Evolutionary conservation across 2,888 invertebrate genomes (phyloP).

Genomic region (Netelia virgata): DNA sequence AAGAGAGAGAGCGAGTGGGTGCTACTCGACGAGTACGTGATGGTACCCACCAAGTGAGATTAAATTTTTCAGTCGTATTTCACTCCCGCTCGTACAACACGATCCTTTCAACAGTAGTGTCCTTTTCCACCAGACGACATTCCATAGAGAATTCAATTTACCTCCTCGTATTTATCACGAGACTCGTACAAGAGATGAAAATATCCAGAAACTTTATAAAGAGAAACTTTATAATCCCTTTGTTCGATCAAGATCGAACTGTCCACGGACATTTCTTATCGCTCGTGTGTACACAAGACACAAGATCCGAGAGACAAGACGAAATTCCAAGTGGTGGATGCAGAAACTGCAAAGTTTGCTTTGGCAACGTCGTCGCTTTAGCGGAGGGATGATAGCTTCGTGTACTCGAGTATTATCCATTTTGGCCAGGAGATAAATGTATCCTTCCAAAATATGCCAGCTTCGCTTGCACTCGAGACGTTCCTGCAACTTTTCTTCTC

Average conservation of each 20-base stretch:
- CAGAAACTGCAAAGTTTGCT: slow-evolving; percentile 50
- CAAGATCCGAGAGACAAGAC: neutral
- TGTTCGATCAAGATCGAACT: slow-evolving; percentile 51
- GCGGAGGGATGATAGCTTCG: neutral
- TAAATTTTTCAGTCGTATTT: slow-evolving; percentile 55
- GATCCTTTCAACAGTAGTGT: slow-evolving; percentile 1
- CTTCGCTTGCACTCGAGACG: neutral
- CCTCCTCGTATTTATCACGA: neutral
- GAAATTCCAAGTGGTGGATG: neutral
- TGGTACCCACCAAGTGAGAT: slow-evolving; percentile 41
- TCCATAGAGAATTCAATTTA: neutral
- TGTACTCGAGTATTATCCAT: neutral
- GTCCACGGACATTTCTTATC: slow-evolving; percentile 44
- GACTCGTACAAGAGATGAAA: neutral
- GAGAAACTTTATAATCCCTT: slow-evolving; percentile 6
- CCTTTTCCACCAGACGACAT: slow-evolving; percentile 1
- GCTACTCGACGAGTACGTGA: slow-evolving; percentile 32
- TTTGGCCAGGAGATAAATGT: slow-evolving; percentile 45
- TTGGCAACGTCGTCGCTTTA: slow-evolving; percentile 44
- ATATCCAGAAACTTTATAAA: slow-evolving; percentile 13
- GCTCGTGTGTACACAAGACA: slow-evolving; percentile 11
- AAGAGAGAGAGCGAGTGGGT: neutral
- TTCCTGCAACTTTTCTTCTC: neutral
- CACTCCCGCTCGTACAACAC: slow-evolving; percentile 14
- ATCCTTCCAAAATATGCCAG: slow-evolving; percentile 48